Evolutionary conservation across 2,113 vertebrate species (phyloP).

Genomic region (Coracopsis vasa): DNA sequence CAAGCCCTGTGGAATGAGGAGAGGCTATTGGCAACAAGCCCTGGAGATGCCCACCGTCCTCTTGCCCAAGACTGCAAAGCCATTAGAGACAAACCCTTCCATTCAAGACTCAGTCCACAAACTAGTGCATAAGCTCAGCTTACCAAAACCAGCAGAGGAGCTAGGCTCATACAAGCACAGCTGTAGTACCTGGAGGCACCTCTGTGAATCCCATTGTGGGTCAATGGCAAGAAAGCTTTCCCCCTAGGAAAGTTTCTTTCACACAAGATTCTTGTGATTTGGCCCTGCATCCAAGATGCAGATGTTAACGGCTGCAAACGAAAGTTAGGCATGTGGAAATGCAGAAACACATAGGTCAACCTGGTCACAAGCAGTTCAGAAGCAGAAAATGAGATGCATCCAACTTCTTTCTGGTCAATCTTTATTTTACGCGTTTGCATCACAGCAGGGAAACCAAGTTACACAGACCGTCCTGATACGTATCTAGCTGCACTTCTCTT

Average conservation of each 20-base stretch:
- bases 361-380: not conserved
- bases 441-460: conserved; percentile 47
- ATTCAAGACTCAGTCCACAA: not conserved
- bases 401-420: conserved; percentile 6
- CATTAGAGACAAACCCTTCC: not conserved
- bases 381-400: conserved; percentile 6
- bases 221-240: not conserved
- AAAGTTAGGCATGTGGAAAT: not conserved
- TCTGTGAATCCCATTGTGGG: not conserved
- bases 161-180: not conserved
- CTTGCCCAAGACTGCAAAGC: not conserved
- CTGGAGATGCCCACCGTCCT: not conserved
- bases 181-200: not conserved
- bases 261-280: not conserved
- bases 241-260: not conserved
- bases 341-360: not conserved
- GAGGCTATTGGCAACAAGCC: not conserved
- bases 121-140: not conserved
- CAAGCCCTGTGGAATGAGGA: not conserved
- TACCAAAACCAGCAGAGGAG: not conserved
- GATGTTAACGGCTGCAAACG: not conserved
- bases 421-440: conserved; percentile 68
- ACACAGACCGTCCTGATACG: not conserved
- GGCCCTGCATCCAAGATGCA: not conserved
- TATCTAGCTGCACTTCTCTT: not conserved